Percentiles rank a stretch among this genome's conserved stretches.
These are phyloP conservation scores for Ptychobarbus kaznakovi DNA, from an alignment of 2,797 vertebrate species.

Conservation along the genomic window DNA sequence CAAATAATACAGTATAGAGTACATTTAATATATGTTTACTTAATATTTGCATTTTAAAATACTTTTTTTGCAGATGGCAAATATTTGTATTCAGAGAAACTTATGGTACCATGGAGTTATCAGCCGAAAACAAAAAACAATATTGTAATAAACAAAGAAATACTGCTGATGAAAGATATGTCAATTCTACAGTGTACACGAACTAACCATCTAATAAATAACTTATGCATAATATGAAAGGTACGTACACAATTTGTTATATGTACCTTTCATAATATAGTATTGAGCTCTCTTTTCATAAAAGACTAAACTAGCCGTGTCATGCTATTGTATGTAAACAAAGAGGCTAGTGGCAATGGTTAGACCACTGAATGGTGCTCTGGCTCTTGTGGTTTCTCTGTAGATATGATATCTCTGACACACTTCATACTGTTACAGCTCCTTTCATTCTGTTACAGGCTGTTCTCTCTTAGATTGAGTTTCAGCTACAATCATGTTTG, in stretches of 20 bases:
- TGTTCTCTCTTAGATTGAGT: constrained; percentile 43
- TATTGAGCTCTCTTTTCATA: constrained; percentile 21
- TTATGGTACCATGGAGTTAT: not conserved
- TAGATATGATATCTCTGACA: constrained; percentile 52
- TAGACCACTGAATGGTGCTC: constrained; percentile 47
- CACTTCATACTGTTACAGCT: constrained; percentile 35
- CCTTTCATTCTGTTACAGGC: constrained; percentile 26
- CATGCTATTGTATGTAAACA: constrained; percentile 48
- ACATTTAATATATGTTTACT: not conserved
- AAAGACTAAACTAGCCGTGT: constrained; percentile 40
- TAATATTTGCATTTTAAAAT: not conserved
- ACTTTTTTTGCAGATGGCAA: not conserved
- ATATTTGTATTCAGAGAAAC: not conserved
- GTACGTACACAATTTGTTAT: not conserved
- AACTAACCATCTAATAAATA: constrained; percentile 17
- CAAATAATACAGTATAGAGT: not conserved
- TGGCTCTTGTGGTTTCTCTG: constrained; percentile 52
- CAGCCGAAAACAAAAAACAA: not conserved
- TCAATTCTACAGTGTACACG: not conserved
- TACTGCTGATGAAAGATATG: not conserved
- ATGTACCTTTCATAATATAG: not conserved
- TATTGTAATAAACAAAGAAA: not conserved
- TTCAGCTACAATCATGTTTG: constrained; percentile 50
- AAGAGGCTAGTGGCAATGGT: constrained; percentile 49
- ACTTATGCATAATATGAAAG: constrained; percentile 13